Evolutionary conservation across 2,113 vertebrate species (phyloP).

Genomic region (Abramis brama): DNA sequence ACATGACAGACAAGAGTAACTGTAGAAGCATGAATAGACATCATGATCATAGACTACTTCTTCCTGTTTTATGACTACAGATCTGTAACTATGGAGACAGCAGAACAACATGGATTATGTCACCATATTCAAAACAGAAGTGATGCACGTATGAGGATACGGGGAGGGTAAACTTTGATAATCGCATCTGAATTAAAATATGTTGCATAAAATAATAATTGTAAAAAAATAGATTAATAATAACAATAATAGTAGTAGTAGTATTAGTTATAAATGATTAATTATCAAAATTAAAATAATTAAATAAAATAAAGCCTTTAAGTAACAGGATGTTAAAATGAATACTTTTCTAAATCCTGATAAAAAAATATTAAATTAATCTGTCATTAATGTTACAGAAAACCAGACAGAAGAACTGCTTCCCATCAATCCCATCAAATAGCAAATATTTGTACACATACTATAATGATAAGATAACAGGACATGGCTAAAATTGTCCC

Average conservation of each 20-base stretch:
- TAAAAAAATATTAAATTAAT: not conserved
- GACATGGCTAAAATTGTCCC: slow-evolving; percentile 2
- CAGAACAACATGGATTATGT: slow-evolving; percentile 25
- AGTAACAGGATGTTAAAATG: not conserved
- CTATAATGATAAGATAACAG: not conserved
- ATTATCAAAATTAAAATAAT: not conserved
- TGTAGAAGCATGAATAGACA: not conserved
- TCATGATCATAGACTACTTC: slow-evolving; percentile 56
- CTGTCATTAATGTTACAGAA: not conserved
- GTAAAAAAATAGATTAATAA: no score
- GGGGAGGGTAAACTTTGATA: not conserved
- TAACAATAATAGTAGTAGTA: no score
- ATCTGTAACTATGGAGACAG: slow-evolving; percentile 44
- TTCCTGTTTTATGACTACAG: slow-evolving; percentile 49
- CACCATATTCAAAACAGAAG: slow-evolving; percentile 10
- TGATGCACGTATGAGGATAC: not conserved
- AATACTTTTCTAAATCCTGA: not conserved
- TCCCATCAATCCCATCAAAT: no score
- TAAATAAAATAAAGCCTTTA: not conserved
- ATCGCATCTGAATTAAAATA: not conserved
- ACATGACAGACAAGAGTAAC: not conserved
- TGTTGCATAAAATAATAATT: no score
- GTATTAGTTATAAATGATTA: no score
- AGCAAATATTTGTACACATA: not conserved
- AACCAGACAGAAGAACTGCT: not conserved